Conservation (phyloP, 2,888 invertebrate species). For the Seladonia tumulorum region DNA sequence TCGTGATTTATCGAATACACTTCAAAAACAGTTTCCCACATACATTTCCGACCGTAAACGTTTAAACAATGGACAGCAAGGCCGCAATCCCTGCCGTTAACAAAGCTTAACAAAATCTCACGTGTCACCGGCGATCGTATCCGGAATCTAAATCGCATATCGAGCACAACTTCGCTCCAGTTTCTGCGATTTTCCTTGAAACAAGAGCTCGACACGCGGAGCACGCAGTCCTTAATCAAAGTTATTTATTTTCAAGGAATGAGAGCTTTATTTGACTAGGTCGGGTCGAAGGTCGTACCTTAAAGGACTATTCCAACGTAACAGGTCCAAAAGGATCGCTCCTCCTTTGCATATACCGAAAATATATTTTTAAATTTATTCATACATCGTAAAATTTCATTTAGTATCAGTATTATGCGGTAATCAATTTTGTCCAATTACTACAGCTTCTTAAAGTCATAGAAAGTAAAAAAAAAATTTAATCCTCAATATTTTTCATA, state of each 20-base stretch:
- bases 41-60: background rate
- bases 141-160: conserved; percentile 15
- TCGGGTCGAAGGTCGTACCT: background rate
- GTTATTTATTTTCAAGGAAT: background rate
- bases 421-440: no score
- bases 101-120: conserved; percentile 13
- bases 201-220: conserved; percentile 11
- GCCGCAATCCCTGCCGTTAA: background rate
- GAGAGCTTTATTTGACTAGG: conserved; percentile 3
- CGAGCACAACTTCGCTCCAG: conserved; percentile 20
- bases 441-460: no score
- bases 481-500: no score
- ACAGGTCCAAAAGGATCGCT: background rate
- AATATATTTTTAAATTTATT: no score
- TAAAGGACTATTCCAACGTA: background rate
- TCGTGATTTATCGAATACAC: background rate
- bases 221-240: conserved; percentile 3
- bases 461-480: no score
- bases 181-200: conserved; percentile 27
- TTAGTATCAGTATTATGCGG: no score
- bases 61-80: background rate
- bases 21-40: background rate
- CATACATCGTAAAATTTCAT: no score
- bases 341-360: no score
- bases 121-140: conserved; percentile 5